Evolutionary conservation across 2,113 vertebrate species (phyloP).

Genomic region (Vidua chalybeata): DNA sequence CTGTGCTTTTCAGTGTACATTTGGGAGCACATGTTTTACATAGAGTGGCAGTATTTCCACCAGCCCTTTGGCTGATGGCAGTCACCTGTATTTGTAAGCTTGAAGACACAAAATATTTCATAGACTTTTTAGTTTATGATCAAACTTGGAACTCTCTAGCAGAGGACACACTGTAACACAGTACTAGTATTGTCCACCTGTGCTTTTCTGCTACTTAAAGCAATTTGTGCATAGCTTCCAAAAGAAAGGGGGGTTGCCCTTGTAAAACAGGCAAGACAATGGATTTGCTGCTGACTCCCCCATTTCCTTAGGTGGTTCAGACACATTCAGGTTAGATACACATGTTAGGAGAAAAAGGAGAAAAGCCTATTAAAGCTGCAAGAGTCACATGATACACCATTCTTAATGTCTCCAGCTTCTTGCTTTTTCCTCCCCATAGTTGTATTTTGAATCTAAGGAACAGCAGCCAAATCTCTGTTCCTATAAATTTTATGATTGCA

Average conservation of each 20-base stretch:
- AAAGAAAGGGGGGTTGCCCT: not conserved
- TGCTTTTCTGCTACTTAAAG: not conserved
- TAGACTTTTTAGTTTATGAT: not conserved
- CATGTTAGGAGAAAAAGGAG: not conserved
- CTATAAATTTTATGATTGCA: not conserved
- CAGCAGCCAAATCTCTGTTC: not conserved
- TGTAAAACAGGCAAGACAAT: not conserved
- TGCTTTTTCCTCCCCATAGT: not conserved
- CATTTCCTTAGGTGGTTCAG: not conserved
- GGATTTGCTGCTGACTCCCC: not conserved
- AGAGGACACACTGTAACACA: fast-evolving
- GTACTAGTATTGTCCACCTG: not conserved
- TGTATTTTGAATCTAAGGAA: not conserved
- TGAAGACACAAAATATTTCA: not conserved
- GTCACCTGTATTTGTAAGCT: not conserved
- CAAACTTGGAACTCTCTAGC: not conserved
- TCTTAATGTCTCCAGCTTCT: not conserved
- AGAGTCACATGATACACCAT: fast-evolving
- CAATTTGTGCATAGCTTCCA: not conserved
- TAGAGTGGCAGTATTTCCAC: not conserved
- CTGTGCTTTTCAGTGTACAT: not conserved
- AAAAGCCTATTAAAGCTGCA: not conserved
- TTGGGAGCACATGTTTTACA: not conserved
- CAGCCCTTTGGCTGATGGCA: not conserved
- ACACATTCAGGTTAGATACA: not conserved